Percentiles rank a stretch among this genome's conserved stretches.
These are phyloP conservation scores for Psammodynastes pulverulentus DNA, from an alignment of 2,113 vertebrate species.

Conservation along the genomic window DNA sequence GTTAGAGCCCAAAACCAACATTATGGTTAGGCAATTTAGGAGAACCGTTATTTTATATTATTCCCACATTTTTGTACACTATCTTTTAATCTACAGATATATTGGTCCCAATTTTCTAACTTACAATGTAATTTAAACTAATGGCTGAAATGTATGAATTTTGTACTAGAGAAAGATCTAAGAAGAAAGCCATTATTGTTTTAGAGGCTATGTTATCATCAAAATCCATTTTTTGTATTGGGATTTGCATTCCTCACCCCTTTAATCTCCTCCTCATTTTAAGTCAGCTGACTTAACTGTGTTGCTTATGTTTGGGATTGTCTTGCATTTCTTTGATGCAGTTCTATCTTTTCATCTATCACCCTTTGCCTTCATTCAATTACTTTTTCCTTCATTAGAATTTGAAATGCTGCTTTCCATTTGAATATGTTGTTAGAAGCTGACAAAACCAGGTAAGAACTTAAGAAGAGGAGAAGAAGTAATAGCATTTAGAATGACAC, in stretches of 20 bases:
- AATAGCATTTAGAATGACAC: background rate
- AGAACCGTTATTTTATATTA: too few species aligned
- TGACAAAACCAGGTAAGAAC: background rate
- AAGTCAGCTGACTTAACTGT: background rate
- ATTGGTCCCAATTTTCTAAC: background rate
- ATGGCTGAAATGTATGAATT: background rate
- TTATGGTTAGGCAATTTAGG: too few species aligned
- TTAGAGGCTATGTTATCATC: background rate
- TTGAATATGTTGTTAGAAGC: background rate
- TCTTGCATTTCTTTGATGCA: background rate
- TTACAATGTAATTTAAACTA: background rate
- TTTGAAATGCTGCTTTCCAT: slow-evolving; percentile 5
- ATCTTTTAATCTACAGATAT: background rate
- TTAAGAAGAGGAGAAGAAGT: background rate
- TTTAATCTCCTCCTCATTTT: background rate
- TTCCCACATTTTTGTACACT: background rate
- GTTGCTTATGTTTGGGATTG: background rate
- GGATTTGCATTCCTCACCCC: fast-evolving
- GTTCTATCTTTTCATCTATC: slow-evolving; percentile 2
- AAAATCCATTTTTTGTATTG: background rate
- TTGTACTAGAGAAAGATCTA: background rate
- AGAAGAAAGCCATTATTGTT: background rate
- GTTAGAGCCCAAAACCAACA: too few species aligned
- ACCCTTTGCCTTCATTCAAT: slow-evolving; percentile 7
- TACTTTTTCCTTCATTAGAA: slow-evolving; percentile 14